Base-by-base conservation (phyloP, 2,797 vertebrate species). In the Prionace glauca region DNA sequence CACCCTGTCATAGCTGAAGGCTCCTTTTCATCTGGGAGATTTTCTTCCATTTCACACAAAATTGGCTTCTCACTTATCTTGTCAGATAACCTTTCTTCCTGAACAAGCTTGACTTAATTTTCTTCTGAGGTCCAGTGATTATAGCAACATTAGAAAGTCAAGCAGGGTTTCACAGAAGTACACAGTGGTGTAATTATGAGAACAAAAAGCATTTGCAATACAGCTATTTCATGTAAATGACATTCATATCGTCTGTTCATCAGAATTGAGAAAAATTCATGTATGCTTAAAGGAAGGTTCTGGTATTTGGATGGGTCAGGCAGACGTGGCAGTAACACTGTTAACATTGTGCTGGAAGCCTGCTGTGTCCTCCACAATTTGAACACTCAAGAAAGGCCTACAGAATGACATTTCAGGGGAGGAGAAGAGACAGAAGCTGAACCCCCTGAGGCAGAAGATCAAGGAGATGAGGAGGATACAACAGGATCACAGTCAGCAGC, bases 91-190 rank as follows among this genome's bases (percentile, higher is more conserved):
- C 29, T 94, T 74, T 74, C 41, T 45, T 71, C 69, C 24, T 94
- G 93, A 94, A 67, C 69, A 72, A 45, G 36, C 18, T 72, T 94
- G 92, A 94, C 67, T 94, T 72, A 94, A 69, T 94, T 94, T 72
- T 74, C 45, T 94, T 50, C 12, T 74, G 1, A 10, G 24, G 69
- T 94, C 36, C 24, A 50, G 24, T 94, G 93, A 24, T 29, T 94
- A 7, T 56, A 72, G 24, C 67, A 74, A 45, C 12, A 45, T 94
- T 50, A 94, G 22, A 29, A 72, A 29, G 24, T 41, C 29, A 18
- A 93, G 67, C 36, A 94, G 12, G 67, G 3, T 72, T 26, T 24
- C 67, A 50, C 93, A 32, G 24, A 72, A 72, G 22, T 14, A 69
- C 22, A 69, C 24, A 93, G 24, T 50, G 3, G 24, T 74, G 12